These are phyloP conservation scores for Acanthurus tractus DNA, from an alignment of 2,797 vertebrate species.

Conservation along the genomic window DNA sequence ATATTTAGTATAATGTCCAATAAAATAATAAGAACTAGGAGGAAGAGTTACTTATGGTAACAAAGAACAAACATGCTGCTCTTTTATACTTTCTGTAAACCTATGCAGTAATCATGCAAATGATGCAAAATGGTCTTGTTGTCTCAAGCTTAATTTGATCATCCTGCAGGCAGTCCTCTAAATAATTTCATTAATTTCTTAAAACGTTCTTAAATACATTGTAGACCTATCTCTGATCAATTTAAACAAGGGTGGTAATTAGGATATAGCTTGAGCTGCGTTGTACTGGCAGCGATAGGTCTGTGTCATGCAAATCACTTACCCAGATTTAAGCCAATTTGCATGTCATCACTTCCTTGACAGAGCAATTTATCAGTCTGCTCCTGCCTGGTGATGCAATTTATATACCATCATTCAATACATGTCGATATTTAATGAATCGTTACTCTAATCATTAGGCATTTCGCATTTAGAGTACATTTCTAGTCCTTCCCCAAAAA, in stretches of 20 bases:
- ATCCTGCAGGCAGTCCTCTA: background rate
- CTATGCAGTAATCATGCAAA: background rate
- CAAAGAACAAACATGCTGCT: background rate
- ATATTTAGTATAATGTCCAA: background rate
- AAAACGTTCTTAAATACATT: background rate
- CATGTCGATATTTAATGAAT: background rate
- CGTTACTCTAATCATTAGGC: background rate
- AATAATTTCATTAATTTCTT: background rate
- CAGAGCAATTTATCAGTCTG: background rate
- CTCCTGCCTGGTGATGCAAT: background rate
- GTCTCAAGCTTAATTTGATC: background rate
- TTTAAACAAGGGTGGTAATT: background rate
- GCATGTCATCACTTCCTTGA: background rate
- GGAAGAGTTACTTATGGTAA: background rate
- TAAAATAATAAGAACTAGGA: background rate
- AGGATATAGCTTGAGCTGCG: background rate
- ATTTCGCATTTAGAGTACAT: background rate
- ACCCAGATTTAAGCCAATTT: background rate
- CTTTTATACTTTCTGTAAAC: background rate
- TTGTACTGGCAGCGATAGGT: background rate
- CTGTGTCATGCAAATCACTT: background rate
- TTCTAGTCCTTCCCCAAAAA: background rate
- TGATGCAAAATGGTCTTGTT: background rate
- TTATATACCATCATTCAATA: background rate
- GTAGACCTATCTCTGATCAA: no score